Conservation (phyloP, 2,888 invertebrate species). For the Noctua janthina region DNA sequence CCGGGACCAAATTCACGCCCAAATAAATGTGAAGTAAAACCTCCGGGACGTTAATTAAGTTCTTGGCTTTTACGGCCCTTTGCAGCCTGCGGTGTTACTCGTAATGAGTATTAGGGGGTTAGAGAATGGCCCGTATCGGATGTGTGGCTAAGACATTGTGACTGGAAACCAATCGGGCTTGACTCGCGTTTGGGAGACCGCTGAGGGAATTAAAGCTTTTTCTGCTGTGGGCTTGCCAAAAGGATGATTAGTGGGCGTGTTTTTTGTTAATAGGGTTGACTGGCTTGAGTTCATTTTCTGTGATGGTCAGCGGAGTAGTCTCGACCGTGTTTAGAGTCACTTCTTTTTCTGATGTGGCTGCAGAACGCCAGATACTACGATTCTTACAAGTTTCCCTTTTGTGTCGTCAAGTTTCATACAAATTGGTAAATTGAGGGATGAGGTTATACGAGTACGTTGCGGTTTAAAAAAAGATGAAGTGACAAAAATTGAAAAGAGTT, state of each 20-base stretch:
- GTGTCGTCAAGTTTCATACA: not conserved
- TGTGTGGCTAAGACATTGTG: constrained; percentile 70
- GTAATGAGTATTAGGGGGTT: constrained; percentile 79
- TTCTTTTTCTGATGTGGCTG: not conserved
- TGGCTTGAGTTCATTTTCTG: constrained; percentile 25
- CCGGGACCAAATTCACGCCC: constrained; percentile 83
- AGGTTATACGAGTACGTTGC: no score
- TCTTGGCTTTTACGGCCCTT: constrained; percentile 83
- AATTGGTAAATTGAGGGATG: no score
- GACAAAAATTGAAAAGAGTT: no score
- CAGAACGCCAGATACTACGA: not conserved
- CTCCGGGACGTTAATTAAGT: constrained; percentile 85
- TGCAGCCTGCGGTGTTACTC: constrained; percentile 73
- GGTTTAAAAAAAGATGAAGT: no score
- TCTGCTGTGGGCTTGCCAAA: constrained; percentile 46
- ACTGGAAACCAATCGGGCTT: constrained; percentile 69
- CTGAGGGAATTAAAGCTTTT: constrained; percentile 62
- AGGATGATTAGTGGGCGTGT: constrained; percentile 58
- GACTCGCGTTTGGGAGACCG: constrained; percentile 61
- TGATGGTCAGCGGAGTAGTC: constrained; percentile 18
- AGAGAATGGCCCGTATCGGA: constrained; percentile 70
- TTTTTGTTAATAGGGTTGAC: constrained; percentile 51
- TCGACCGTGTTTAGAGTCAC: not conserved
- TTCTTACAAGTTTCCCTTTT: not conserved
- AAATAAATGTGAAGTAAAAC: constrained; percentile 84